A percentile compares a stretch with the other conserved stretches of the same genome.
Conservation (phyloP, 2,888 invertebrate species). For the Drosophila subquinaria region DNA sequence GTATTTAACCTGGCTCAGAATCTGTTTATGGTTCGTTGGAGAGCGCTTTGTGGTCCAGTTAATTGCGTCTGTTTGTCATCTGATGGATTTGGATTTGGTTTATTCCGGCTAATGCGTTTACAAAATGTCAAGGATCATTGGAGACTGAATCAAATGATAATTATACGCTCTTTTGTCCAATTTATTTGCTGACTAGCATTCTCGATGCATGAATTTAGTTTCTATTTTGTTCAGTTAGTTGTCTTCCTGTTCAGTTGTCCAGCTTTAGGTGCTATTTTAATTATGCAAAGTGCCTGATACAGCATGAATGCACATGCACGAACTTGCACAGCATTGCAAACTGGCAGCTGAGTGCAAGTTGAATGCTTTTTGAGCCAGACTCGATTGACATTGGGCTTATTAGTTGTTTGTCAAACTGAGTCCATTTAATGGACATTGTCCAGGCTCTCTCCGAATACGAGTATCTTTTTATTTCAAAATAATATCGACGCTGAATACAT, state of each 20-base stretch:
- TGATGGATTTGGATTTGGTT: slow-evolving; percentile 24
- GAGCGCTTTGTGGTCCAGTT: slow-evolving; percentile 26
- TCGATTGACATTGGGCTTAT: slow-evolving; percentile 37
- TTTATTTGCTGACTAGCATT: slow-evolving; percentile 49
- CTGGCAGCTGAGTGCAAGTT: slow-evolving; percentile 40
- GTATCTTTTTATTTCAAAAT: neutral
- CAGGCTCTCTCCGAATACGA: neutral
- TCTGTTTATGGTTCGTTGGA: neutral
- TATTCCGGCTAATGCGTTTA: slow-evolving; percentile 10
- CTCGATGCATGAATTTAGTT: slow-evolving; percentile 31
- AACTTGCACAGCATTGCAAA: slow-evolving; percentile 18
- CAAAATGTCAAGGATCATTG: slow-evolving; percentile 29
- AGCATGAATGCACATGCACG: slow-evolving; percentile 19
- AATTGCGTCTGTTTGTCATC: slow-evolving; percentile 38
- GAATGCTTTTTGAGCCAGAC: slow-evolving; percentile 31
- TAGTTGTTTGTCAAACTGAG: slow-evolving; percentile 30
- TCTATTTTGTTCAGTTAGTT: neutral
- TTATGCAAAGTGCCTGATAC: slow-evolving; percentile 54
- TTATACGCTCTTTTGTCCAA: slow-evolving; percentile 43
- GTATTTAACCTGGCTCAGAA: slow-evolving; percentile 4
- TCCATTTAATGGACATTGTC: slow-evolving; percentile 8
- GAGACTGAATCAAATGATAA: slow-evolving; percentile 32
- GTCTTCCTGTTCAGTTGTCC: slow-evolving; percentile 13
- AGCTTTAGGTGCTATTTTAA: slow-evolving; percentile 48
- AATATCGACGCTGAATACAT: neutral